These are phyloP conservation scores for Mormoops blainvillei DNA, from an alignment of 2,113 vertebrate species.

Conservation along the genomic window DNA sequence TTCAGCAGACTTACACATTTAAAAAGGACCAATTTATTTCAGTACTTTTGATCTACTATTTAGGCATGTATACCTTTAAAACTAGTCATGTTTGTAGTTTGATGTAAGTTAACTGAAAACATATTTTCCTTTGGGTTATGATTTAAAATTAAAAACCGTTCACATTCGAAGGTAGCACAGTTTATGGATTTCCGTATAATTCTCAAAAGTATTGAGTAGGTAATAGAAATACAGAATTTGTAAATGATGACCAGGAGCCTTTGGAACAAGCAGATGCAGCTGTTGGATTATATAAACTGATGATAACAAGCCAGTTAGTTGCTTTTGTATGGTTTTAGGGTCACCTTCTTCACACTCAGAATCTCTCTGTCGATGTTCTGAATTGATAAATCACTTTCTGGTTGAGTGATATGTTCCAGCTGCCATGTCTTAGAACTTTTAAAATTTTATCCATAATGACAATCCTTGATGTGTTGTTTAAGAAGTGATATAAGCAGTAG, in stretches of 20 bases:
- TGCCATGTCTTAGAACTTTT: neutral
- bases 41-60: neutral
- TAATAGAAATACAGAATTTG: neutral
- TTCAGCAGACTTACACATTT: neutral
- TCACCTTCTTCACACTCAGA: neutral
- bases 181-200: neutral
- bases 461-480: neutral
- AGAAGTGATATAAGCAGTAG: neutral
- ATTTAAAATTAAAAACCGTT: conserved; percentile 30
- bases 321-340: neutral
- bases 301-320: neutral
- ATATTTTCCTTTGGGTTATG: neutral
- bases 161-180: neutral
- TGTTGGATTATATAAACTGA: neutral
- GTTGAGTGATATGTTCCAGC: neutral
- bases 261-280: neutral
- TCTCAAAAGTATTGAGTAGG: neutral
- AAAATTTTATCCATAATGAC: neutral
- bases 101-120: neutral
- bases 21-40: neutral
- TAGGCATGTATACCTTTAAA: neutral
- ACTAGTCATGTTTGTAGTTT: neutral
- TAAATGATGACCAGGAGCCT: neutral
- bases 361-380: neutral
- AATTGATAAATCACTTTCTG: neutral